Percentiles rank a stretch among this genome's conserved stretches.
Conservation (phyloP, 64 coral and sea anemone species). For the Cladopsammia gracilis region DNA sequence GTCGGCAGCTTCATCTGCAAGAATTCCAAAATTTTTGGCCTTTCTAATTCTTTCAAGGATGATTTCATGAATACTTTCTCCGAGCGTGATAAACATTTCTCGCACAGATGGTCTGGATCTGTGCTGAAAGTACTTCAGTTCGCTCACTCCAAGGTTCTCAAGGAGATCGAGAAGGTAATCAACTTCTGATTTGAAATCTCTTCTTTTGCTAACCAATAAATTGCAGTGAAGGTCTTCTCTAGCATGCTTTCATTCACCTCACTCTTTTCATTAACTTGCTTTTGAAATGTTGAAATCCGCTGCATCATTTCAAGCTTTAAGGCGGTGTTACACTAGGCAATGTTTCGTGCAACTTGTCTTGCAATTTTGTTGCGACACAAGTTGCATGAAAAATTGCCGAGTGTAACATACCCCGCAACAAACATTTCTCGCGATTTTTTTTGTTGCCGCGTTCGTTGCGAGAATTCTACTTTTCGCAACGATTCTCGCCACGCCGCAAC, state of each 20-base stretch:
- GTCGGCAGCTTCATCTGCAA: slow-evolving; percentile 23
- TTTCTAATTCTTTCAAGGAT: not conserved
- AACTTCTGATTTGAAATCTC: slow-evolving; percentile 12
- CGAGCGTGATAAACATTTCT: slow-evolving; percentile 8
- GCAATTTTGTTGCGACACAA: too few species aligned
- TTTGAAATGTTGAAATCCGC: not conserved
- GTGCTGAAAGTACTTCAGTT: slow-evolving; percentile 30
- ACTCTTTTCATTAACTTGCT: not conserved
- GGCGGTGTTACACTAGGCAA: too few species aligned
- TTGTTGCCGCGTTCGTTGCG: too few species aligned
- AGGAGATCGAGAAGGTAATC: not conserved
- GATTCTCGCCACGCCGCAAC: too few species aligned
- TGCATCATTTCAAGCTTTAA: not conserved
- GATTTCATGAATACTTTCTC: not conserved
- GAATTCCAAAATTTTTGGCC: slow-evolving; percentile 26
- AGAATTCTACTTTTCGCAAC: too few species aligned
- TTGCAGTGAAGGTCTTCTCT: too few species aligned
- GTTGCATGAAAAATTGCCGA: too few species aligned
- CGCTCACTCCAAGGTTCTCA: not conserved
- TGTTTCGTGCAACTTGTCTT: too few species aligned
- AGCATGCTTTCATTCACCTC: not conserved
- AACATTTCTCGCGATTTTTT: too few species aligned
- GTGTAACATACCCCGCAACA: too few species aligned
- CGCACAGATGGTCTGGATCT: slow-evolving; percentile 26
- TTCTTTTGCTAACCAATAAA: not conserved